Conservation (phyloP, 2,797 vertebrate species). For the Selene dorsalis region DNA sequence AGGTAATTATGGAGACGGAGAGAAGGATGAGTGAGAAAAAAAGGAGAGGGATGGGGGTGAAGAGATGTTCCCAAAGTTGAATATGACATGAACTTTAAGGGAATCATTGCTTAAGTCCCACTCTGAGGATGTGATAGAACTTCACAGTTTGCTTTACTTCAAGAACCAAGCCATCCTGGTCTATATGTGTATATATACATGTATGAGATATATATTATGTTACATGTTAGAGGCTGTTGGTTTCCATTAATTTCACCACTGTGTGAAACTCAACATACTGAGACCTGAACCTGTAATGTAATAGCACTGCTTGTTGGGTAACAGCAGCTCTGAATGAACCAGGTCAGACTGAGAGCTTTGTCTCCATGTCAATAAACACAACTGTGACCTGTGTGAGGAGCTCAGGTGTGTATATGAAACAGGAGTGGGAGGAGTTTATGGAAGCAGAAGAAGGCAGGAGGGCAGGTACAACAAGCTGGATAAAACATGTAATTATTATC, state of each 20-base stretch:
- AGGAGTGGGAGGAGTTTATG: background rate
- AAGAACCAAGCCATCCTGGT: background rate
- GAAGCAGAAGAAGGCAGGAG: background rate
- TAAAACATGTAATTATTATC: conserved; percentile 64
- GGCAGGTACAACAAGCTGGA: conserved; percentile 51
- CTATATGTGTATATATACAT: no score
- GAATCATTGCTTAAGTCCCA: no score
- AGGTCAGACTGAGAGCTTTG: background rate
- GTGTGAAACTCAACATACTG: conserved; percentile 43
- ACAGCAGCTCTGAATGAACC: background rate
- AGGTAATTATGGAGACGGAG: background rate
- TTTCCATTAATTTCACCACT: conserved; percentile 12
- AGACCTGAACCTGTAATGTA: conserved; percentile 54
- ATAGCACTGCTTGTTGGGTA: conserved; percentile 32
- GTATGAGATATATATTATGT: background rate
- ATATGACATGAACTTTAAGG: background rate
- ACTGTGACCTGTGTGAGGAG: background rate
- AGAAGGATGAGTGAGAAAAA: conserved; percentile 15
- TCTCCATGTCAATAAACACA: background rate
- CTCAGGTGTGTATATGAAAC: conserved; percentile 13
- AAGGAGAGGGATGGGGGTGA: conserved; percentile 5
- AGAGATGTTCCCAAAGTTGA: conserved; percentile 8
- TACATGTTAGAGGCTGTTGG: background rate
- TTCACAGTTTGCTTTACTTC: background rate
- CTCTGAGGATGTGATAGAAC: background rate